Evolutionary conservation across 1,140 invertebrate species (phyloP).

Genomic region (Phortica variegata): DNA sequence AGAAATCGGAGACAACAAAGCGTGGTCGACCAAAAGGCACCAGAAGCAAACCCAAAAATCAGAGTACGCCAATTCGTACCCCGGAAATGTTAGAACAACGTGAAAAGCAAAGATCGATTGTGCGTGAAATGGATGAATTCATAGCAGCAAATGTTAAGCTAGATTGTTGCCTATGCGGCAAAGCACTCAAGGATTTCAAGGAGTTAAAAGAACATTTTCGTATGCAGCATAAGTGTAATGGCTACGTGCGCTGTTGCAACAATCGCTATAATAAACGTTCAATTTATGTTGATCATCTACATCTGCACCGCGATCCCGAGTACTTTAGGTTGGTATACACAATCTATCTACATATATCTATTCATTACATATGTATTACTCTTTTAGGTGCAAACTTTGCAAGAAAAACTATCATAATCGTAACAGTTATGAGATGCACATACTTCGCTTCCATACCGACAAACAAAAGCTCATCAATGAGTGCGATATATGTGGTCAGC

Average conservation of each 20-base stretch:
- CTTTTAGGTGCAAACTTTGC: slow-evolving; percentile 35
- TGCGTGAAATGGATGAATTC: slow-evolving; percentile 38
- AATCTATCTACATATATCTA: too few relatives aligned
- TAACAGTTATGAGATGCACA: slow-evolving; percentile 44
- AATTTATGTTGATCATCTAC: slow-evolving; percentile 40
- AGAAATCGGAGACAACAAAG: background rate
- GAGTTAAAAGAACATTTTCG: slow-evolving; percentile 43
- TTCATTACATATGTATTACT: too few relatives aligned
- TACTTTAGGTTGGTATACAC: too few relatives aligned
- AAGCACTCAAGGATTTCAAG: slow-evolving; percentile 28
- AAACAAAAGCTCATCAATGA: slow-evolving; percentile 40
- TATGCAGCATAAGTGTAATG: slow-evolving; percentile 27
- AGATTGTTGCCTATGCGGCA: slow-evolving; percentile 32
- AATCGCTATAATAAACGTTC: slow-evolving; percentile 45
- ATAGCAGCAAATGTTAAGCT: slow-evolving; percentile 43
- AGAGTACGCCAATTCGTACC: slow-evolving; percentile 1
- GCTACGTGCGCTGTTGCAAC: slow-evolving; percentile 45
- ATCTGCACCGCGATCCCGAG: slow-evolving; percentile 44
- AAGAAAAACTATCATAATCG: slow-evolving; percentile 40
- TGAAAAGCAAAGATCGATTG: slow-evolving; percentile 32
- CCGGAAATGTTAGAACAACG: slow-evolving; percentile 3
- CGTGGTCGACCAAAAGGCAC: slow-evolving; percentile 27
- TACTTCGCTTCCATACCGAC: slow-evolving; percentile 42
- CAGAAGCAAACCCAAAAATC: background rate
- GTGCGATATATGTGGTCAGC: slow-evolving; percentile 35